phyloP scores from a whole-genome alignment of 2,797 vertebrate species.

The Acrossocheilus fasciatus region DNA sequence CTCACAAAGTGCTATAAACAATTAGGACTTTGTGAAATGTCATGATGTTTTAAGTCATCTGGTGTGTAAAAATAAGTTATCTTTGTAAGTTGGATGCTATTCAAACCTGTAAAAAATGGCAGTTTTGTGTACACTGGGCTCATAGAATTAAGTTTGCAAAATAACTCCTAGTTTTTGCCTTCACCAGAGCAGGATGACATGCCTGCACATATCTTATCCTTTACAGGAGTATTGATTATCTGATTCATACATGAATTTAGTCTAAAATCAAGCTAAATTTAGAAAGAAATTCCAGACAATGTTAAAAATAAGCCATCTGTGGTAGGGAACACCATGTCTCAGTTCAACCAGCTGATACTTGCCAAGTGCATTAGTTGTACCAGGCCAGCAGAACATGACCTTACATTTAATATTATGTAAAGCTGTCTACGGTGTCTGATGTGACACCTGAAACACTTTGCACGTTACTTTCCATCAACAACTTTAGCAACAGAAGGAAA shows the following conservation, averaged over 20 bases:
- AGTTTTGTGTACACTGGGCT: neutral
- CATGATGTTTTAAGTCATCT: neutral
- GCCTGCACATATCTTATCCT: neutral
- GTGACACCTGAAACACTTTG: constrained; percentile 9
- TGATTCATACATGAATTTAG: neutral
- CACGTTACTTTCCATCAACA: neutral
- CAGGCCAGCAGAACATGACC: constrained; percentile 11
- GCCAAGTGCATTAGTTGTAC: constrained; percentile 14
- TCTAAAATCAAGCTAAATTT: constrained; percentile 33
- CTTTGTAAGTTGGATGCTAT: neutral
- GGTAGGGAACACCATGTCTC: constrained; percentile 49
- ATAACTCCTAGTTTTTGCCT: neutral
- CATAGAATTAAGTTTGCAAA: neutral
- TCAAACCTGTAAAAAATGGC: neutral
- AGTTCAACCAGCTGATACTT: constrained; percentile 15
- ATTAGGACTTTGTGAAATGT: neutral
- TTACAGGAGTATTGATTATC: neutral
- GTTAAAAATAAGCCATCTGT: constrained; percentile 59
- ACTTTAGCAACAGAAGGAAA: neutral
- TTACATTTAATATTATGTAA: constrained; percentile 8
- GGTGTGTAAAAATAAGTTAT: neutral
- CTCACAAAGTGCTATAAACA: neutral
- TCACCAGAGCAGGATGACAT: neutral
- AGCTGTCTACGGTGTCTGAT: constrained; percentile 9
- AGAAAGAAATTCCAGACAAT: constrained; percentile 41